Evolutionary conservation across 2,888 invertebrate genomes (phyloP).

Genomic region (Agrotis segetum): DNA sequence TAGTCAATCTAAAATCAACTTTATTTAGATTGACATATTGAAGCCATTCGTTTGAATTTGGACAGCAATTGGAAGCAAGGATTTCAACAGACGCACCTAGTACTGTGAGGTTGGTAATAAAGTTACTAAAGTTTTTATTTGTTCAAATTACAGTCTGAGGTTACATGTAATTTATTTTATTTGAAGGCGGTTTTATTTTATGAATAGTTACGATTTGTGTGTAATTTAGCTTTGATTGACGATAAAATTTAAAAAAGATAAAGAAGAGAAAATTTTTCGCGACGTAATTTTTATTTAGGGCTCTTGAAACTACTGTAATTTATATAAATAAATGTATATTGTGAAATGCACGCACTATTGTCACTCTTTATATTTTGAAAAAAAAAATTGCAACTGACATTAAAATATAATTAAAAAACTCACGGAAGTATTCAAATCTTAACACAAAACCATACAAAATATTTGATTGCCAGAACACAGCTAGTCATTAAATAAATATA

Average conservation of each 20-base stretch:
- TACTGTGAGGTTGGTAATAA: conserved; percentile 18
- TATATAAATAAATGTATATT: background rate
- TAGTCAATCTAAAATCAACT: too few species aligned
- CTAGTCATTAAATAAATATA: conserved; percentile 18
- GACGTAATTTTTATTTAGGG: too few species aligned
- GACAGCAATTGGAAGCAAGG: too few species aligned
- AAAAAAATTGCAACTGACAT: background rate
- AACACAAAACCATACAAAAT: background rate
- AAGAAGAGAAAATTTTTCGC: background rate
- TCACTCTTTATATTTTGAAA: too few species aligned
- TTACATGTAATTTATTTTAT: conserved; percentile 29
- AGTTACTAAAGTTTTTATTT: conserved; percentile 33
- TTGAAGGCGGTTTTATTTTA: conserved; percentile 9
- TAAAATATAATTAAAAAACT: background rate
- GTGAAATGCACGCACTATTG: too few species aligned
- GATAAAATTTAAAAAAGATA: conserved; percentile 33
- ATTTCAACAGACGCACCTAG: too few species aligned
- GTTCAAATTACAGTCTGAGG: conserved; percentile 33
- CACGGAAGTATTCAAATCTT: background rate
- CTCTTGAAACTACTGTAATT: too few species aligned
- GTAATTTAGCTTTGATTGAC: conserved; percentile 12
- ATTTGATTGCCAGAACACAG: conserved; percentile 4
- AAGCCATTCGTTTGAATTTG: too few species aligned
- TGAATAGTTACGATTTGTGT: conserved; percentile 14
- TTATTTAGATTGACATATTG: too few species aligned